Evolutionary conservation across 2,888 invertebrate species (phyloP), one percentile per base, ranked within the genome.

Genomic region (Aphelenchoides bicaudatus): DNA sequence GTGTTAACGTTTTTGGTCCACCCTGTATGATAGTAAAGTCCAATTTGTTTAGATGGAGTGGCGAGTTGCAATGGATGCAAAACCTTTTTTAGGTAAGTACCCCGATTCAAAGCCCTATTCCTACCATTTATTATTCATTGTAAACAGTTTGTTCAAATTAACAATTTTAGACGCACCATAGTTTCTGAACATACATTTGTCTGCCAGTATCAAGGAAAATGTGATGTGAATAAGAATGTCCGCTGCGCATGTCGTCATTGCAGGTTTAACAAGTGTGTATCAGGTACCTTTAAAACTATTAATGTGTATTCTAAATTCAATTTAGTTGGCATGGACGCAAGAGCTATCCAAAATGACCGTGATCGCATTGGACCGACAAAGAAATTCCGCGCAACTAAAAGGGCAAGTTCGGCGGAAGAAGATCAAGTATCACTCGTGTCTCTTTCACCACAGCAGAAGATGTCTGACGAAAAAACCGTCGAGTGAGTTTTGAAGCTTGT

Each of bases 261-360:
- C 5, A n/a, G 77, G 16, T 77, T 78, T 63, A 75, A 75, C 59
- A 76, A 75, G 62, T 76, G 76, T 61, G 58, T 76, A 23, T 59
- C 68, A 23, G 76, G n/a, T 39, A 38, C 23, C 10, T 29, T 46
- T 16, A 3, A 48, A 29, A 2, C n/a, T n/a, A n/a, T n/a, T n/a
- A n/a, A n/a, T n/a, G n/a, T n/a, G n/a, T n/a, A n/a, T n/a, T n/a
- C 19, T 59, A 76, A 75, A 62, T 77, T 76, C 62, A 58, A 78
- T 21, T 59, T 68, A 25, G 77, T 77, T 23, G 77, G 77, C 10
- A 77, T 77, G 77, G 77, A 77, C 55, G 75, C 76, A n/a, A 71
- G 75, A 69, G 75, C 73, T 74, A 77, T 77, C 46, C 77, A 77
- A 69, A 77, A 77, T 63, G 77, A 77, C 53, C 71, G 77, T 8